Evolutionary conservation across 2,113 vertebrate species (phyloP), one percentile per base, ranked within the genome.

Genomic region (Alethe diademata): DNA sequence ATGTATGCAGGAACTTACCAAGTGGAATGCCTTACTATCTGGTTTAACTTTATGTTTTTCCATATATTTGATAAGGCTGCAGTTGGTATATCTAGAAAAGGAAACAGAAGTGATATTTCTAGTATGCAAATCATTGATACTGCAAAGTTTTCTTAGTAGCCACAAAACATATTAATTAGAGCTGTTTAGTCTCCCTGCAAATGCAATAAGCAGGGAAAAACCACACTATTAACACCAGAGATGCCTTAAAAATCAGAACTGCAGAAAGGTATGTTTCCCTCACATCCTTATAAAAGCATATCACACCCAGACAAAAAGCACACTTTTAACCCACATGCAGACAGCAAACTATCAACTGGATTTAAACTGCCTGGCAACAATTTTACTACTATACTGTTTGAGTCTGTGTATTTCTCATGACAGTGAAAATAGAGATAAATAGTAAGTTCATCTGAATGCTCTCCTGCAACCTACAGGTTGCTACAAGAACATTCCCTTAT

Each of bases 11-110:
- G 57, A 74, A 93, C 98, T 99, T 97, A 99, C 99, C 99, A 99
- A 98, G 97, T 99, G 99, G 98, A 99, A 99, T 97, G 99, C 99
- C 99, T 99, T 99, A 97, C 99, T 99, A 97, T 99, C 99, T 91
- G 99, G 99, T 97, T 99, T 99, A 95, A 99, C 99, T 99, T 99
- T 99, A 98, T 99, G 99, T 98, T 99, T 99, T 96, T 99, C 99
- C 99, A 99, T 99, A 95, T 99, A 99, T 97, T 99, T 99, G 97
- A 99, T 99, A 98, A 99, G 99, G 98, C 99, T 99, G 99, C 99
- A 99, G 98, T 99, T 99, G 98, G 99, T 99, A 97, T 99, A 99
- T 97, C 99, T 99, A 97, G 42, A 51, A 56, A 92, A 75, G 48
- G 94, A 95, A 67, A 97, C 94, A 92, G 83, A 75, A 5, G 61